Conservation (phyloP, 2,797 vertebrate species). For the Lateolabrax maculatus region DNA sequence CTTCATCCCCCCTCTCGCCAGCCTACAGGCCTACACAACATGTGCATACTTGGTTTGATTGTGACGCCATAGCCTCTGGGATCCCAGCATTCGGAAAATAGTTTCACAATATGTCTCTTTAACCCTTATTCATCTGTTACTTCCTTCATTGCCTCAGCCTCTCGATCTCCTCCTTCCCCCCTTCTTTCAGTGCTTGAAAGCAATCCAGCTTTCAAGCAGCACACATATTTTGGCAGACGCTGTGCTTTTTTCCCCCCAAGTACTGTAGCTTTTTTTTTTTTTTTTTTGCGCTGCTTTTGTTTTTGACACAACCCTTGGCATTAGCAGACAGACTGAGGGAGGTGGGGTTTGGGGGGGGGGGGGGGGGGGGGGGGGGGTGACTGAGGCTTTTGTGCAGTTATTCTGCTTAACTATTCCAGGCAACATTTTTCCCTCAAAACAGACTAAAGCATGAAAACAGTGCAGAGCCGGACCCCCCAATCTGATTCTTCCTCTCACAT, state of each 20-base stretch:
- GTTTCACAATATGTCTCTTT: constrained; percentile 42
- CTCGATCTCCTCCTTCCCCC: background rate
- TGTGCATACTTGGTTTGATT: constrained; percentile 39
- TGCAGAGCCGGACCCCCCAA: background rate
- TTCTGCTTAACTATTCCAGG: constrained; percentile 6
- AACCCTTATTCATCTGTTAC: constrained; percentile 20
- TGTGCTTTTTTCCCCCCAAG: background rate
- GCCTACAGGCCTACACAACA: constrained; percentile 26
- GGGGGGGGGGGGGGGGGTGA: background rate
- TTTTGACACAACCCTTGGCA: constrained; percentile 46
- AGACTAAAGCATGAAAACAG: background rate
- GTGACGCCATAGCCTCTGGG: constrained; percentile 9
- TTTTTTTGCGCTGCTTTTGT: constrained; percentile 33
- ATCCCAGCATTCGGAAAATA: constrained; percentile 35
- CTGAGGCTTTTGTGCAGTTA: constrained; percentile 9
- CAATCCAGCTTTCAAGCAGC: constrained; percentile 39
- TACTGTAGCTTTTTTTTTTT: constrained; percentile 33
- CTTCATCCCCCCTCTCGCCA: background rate
- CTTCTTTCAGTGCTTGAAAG: constrained; percentile 31
- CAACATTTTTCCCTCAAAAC: background rate
- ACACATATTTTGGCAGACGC: constrained; percentile 58
- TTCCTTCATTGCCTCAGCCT: constrained; percentile 32
- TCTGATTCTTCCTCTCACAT: constrained; percentile 27
- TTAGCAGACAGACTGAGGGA: background rate
- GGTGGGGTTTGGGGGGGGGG: no score